A percentile compares a stretch with the other conserved stretches of the same genome.
Conservation (phyloP, 2,113 vertebrate genomes). For the Probosciger aterrimus region DNA sequence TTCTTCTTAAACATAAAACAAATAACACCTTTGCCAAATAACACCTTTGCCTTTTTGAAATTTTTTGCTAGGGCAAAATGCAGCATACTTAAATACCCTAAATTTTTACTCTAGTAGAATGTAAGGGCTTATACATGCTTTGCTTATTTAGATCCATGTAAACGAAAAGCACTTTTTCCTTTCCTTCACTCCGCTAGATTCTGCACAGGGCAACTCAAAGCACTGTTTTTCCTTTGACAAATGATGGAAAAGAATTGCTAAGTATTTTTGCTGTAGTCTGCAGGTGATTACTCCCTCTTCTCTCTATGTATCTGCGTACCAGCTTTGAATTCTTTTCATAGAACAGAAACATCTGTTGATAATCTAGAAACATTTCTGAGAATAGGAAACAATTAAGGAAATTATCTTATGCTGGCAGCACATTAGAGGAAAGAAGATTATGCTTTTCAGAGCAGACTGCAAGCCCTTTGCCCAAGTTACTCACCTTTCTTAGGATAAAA, state of each 20-base stretch:
- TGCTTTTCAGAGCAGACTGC: not conserved
- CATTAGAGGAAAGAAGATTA: not conserved
- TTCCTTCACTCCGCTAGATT: not conserved
- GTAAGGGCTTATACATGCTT: not conserved
- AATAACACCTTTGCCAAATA: not conserved
- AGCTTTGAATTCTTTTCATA: not conserved
- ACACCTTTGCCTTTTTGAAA: not conserved
- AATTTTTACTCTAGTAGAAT: not conserved
- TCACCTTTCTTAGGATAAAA: not conserved
- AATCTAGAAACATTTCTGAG: constrained; percentile 5
- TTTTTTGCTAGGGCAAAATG: not conserved
- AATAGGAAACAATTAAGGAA: constrained; percentile 5
- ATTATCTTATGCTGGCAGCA: constrained; percentile 17
- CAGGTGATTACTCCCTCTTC: not conserved
- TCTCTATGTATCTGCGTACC: not conserved
- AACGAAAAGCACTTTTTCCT: not conserved
- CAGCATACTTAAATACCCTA: not conserved
- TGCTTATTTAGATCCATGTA: not conserved
- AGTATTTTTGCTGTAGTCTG: not conserved
- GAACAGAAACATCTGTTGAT: constrained; percentile 1
- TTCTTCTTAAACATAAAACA: not conserved
- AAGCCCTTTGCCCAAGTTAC: not conserved
- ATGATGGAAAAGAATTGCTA: not conserved
- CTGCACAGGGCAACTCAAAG: not conserved
- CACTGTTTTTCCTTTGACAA: not conserved